phyloP scores from a whole-genome alignment of 2,113 vertebrate genomes.

The Hippocampus comes region DNA sequence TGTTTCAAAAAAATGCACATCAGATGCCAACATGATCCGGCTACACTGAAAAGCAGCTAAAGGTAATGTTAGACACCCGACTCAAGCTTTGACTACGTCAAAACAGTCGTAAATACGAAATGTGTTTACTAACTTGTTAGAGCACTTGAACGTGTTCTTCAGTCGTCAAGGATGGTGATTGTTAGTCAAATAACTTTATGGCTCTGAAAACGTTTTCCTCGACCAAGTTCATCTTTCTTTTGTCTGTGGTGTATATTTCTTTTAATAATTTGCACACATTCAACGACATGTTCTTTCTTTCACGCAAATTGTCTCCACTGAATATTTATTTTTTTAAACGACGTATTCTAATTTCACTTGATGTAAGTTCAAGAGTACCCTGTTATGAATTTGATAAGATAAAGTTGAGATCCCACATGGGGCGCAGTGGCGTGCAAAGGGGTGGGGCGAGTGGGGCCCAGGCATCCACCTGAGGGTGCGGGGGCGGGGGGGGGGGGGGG shows the following conservation, averaged over 20 bases:
- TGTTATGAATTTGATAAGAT: background rate
- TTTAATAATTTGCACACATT: background rate
- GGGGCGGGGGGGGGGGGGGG: too few species aligned
- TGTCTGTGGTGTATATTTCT: background rate
- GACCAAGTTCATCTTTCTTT: background rate
- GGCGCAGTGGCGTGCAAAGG: too few species aligned
- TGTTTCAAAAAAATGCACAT: background rate
- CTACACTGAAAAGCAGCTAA: constrained; percentile 21
- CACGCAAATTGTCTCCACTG: background rate
- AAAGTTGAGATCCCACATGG: too few species aligned
- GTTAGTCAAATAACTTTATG: background rate
- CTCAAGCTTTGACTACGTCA: background rate
- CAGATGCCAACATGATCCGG: constrained; percentile 29
- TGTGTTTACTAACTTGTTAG: background rate
- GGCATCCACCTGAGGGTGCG: too few species aligned
- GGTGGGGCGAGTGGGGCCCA: too few species aligned
- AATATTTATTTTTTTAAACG: background rate
- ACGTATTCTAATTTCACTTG: background rate
- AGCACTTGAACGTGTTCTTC: background rate
- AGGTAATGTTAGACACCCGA: background rate
- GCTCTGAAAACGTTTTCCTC: background rate
- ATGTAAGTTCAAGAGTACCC: background rate
- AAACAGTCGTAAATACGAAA: background rate
- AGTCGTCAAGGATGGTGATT: too few species aligned
- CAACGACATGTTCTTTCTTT: background rate